These are phyloP conservation scores for Microcebus griseorufus DNA, from an alignment of 2,113 vertebrate species.

Conservation along the genomic window DNA sequence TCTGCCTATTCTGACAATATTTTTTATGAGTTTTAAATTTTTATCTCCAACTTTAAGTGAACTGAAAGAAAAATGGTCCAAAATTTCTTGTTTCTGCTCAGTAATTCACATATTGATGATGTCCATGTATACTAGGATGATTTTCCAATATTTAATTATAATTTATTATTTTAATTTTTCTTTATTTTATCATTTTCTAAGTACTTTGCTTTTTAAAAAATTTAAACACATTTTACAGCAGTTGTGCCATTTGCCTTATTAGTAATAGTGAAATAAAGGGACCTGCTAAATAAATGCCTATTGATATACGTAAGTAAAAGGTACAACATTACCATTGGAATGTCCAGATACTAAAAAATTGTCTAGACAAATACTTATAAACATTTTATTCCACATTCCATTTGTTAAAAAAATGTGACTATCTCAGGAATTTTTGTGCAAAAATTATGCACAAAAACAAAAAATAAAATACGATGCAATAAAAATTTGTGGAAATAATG, in stretches of 20 bases:
- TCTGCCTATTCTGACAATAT: background rate
- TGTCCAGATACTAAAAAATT: background rate
- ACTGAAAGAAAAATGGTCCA: background rate
- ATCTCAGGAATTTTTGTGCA: background rate
- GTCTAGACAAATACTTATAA: background rate
- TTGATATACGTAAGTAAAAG: background rate
- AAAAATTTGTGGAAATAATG: background rate
- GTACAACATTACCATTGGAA: background rate
- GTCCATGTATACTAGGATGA: background rate
- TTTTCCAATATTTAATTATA: background rate
- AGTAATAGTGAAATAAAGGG: background rate
- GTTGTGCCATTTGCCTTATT: background rate
- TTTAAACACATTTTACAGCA: background rate
- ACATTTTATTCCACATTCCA: background rate
- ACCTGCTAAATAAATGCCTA: background rate
- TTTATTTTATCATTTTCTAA: background rate
- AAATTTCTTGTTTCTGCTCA: background rate
- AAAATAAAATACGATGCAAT: background rate
- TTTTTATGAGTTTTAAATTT: background rate
- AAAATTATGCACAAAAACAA: background rate
- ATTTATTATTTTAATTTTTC: slow-evolving; percentile 21
- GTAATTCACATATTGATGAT: background rate
- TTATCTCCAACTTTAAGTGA: background rate
- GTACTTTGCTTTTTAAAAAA: background rate
- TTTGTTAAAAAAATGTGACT: background rate